Conservation (phyloP, 2,113 vertebrate species). For the Emydura subglobosa region DNA sequence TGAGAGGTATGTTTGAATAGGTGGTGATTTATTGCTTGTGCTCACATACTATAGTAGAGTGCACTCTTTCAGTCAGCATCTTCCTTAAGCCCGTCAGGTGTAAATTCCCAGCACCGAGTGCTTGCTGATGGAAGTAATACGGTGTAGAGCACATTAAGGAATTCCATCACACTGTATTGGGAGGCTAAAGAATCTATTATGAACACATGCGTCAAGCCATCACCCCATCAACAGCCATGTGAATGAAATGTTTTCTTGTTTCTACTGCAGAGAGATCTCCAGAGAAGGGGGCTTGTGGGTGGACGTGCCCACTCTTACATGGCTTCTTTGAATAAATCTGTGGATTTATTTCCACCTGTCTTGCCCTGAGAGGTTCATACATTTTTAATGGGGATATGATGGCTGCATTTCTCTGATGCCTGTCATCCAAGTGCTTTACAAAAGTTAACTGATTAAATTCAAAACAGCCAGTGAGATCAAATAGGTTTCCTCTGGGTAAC, state of each 20-base stretch:
- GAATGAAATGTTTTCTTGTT: not conserved
- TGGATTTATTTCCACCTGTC: not conserved
- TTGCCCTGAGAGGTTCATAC: not conserved
- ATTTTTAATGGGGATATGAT: not conserved
- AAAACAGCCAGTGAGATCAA: not conserved
- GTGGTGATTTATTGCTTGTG: not conserved
- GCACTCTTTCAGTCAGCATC: not conserved
- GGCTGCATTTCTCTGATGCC: not conserved
- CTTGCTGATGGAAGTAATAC: not conserved
- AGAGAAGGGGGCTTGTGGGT: not conserved
- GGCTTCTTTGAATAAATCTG: not conserved
- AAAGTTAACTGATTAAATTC: accelerated
- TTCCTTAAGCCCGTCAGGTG: not conserved
- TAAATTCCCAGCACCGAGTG: not conserved
- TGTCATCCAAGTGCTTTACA: accelerated
- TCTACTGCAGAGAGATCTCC: not conserved
- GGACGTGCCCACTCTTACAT: not conserved
- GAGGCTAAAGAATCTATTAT: not conserved
- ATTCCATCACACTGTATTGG: not conserved
- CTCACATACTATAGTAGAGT: not conserved
- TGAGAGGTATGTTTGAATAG: not conserved
- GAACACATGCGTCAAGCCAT: not conserved
- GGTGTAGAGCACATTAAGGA: not conserved
- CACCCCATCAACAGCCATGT: not conserved
- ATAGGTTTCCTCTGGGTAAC: accelerated